Evolutionary conservation across 1,140 invertebrate species (phyloP).

Genomic region (Portunus trituberculatus): DNA sequence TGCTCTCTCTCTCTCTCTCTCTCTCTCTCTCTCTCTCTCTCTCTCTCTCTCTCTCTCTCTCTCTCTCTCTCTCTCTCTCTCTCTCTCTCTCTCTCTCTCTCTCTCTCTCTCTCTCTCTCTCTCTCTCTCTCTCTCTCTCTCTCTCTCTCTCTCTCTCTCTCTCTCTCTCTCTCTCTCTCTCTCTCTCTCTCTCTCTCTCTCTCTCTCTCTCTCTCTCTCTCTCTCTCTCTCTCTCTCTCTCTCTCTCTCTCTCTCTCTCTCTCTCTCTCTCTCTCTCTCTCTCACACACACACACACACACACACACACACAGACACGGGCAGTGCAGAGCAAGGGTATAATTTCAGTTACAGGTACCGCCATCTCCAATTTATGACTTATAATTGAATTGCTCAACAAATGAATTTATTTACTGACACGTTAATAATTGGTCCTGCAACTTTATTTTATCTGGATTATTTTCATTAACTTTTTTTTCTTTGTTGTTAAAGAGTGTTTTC

Average conservation of each 20-base stretch:
- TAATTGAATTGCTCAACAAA: background rate
- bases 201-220: too few species aligned
- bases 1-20: background rate
- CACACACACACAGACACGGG: background rate
- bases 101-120: too few species aligned
- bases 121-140: background rate
- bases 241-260: slow-evolving; percentile 8
- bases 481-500: background rate
- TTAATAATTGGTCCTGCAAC: background rate
- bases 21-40: slow-evolving; percentile 34
- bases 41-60: too few species aligned
- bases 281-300: slow-evolving; percentile 8
- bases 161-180: slow-evolving; percentile 27
- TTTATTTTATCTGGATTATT: background rate
- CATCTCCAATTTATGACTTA: slow-evolving; percentile 6
- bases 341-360: background rate
- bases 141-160: background rate
- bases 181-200: background rate
- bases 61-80: too few species aligned
- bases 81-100: too few species aligned
- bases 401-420: slow-evolving; percentile 14
- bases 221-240: background rate
- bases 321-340: background rate
- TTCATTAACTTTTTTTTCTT: background rate
- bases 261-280: background rate